Evolutionary conservation across 2,888 invertebrate genomes (phyloP).

Genomic region (Orgyia antiqua): DNA sequence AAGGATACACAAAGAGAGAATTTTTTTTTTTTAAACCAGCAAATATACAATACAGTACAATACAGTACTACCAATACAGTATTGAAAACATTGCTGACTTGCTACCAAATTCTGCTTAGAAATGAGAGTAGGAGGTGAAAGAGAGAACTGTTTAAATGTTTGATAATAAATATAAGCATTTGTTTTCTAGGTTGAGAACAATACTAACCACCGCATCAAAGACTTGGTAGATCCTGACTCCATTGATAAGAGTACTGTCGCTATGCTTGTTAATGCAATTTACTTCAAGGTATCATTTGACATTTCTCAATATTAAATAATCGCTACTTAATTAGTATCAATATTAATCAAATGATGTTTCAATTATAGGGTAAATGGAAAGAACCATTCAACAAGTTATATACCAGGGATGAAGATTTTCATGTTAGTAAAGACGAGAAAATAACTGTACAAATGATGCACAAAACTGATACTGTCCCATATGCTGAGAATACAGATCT

Average conservation of each 20-base stretch:
- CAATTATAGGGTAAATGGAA: constrained; percentile 80
- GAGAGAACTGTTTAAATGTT: no score
- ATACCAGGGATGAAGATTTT: constrained; percentile 81
- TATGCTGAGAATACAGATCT: constrained; percentile 50
- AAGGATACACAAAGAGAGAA: no score
- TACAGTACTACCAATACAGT: no score
- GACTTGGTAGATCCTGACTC: constrained; percentile 77
- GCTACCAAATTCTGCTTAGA: no score
- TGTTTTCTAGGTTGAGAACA: constrained; percentile 56
- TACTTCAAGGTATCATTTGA: constrained; percentile 83
- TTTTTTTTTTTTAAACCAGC: no score
- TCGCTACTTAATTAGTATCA: no score
- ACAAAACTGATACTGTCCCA: constrained; percentile 57
- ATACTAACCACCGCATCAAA: constrained; percentile 61
- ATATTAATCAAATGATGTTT: no score
- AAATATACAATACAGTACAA: no score
- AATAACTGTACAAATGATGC: constrained; percentile 84
- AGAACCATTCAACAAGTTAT: constrained; percentile 74
- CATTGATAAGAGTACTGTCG: constrained; percentile 72
- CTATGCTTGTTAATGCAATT: constrained; percentile 89
- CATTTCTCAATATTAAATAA: no score
- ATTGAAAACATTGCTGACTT: no score
- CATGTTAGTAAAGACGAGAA: constrained; percentile 70
- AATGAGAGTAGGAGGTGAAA: no score
- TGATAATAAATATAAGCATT: no score